These are phyloP conservation scores for Calypte anna DNA, from an alignment of 2,113 vertebrate species.

Conservation along the genomic window DNA sequence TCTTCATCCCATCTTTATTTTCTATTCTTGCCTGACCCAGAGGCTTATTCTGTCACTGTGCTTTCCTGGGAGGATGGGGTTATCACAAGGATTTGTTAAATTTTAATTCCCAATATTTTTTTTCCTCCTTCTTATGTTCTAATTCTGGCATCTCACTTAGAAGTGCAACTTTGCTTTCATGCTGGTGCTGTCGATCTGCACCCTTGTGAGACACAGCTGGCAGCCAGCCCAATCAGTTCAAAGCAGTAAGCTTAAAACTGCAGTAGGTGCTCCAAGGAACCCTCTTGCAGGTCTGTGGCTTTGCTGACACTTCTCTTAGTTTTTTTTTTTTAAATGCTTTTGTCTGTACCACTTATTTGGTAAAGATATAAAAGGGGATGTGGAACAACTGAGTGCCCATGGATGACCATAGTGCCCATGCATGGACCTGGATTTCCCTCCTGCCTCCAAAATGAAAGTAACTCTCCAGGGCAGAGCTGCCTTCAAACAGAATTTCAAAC, in stretches of 20 bases:
- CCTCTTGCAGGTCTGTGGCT: neutral
- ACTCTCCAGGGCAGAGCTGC: neutral
- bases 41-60: neutral
- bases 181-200: neutral
- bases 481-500: neutral
- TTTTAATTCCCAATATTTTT: neutral
- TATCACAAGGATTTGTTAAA: neutral
- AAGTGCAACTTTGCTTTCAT: neutral
- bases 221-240: neutral
- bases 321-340: neutral
- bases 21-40: neutral
- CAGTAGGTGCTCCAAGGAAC: neutral
- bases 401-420: rapidly evolving
- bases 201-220: neutral
- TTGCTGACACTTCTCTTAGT: neutral
- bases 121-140: neutral
- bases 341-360: neutral
- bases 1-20: neutral
- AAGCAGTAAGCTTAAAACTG: neutral
- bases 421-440: neutral
- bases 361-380: neutral
- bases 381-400: neutral
- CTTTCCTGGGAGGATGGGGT: neutral
- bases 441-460: neutral
- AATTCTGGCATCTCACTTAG: neutral